These are phyloP conservation scores for Arrhamphus sclerolepis DNA, from an alignment of 2,797 vertebrate genomes.

Conservation along the genomic window DNA sequence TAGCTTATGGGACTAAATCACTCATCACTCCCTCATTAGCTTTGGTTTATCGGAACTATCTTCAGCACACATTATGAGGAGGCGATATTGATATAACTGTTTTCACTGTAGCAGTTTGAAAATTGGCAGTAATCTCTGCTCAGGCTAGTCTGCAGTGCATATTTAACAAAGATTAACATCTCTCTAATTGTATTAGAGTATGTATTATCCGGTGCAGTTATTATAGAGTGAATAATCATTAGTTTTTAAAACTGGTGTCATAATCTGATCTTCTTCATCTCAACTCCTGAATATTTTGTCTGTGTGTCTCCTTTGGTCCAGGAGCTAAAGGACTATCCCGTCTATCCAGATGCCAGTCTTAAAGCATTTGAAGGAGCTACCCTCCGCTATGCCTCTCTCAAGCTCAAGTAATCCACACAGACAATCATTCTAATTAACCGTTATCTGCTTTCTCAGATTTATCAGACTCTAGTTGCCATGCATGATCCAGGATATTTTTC, in stretches of 20 bases:
- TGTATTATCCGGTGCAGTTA: slow-evolving; percentile 2
- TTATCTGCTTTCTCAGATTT: not conserved
- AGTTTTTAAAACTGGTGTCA: not conserved
- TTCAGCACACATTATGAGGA: no score
- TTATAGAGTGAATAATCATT: slow-evolving; percentile 12
- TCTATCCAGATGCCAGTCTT: slow-evolving; percentile 94
- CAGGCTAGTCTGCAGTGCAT: no score
- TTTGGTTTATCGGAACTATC: no score
- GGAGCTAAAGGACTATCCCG: slow-evolving; percentile 92
- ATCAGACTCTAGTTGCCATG: not conserved
- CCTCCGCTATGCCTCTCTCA: slow-evolving; percentile 92
- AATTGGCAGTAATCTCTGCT: not conserved
- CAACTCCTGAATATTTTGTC: slow-evolving; percentile 9
- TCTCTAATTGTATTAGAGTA: slow-evolving; percentile 16
- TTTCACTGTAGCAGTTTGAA: slow-evolving; percentile 16
- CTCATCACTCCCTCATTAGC: no score
- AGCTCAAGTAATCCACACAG: slow-evolving; percentile 84
- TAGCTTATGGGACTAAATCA: no score
- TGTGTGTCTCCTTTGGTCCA: slow-evolving; percentile 65
- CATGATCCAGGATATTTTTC: not conserved
- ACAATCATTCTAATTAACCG: not conserved
- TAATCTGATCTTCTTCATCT: not conserved
- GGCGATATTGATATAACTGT: not conserved
- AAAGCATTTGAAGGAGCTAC: slow-evolving; percentile 97
- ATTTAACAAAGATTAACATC: slow-evolving; percentile 9